Evolutionary conservation across 2,888 invertebrate species (phyloP).

Genomic region (Chelonus formosanus): DNA sequence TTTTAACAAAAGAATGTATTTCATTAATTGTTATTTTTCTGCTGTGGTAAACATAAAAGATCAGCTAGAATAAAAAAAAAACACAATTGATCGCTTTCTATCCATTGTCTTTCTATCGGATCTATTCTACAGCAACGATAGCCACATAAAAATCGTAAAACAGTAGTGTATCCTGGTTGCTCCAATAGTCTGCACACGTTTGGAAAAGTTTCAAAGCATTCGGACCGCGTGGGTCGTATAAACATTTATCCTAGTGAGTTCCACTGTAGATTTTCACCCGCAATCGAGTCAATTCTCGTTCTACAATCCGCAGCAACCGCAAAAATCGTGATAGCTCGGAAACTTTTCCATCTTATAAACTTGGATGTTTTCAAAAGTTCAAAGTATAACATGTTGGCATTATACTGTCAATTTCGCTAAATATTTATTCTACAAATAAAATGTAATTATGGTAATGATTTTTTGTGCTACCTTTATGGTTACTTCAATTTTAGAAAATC

Average conservation of each 20-base stretch:
- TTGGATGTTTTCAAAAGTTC: too few relatives aligned
- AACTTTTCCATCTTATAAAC: neutral
- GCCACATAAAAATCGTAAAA: slow-evolving; percentile 2
- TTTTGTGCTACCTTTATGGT: too few relatives aligned
- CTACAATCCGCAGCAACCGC: neutral
- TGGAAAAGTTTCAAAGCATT: slow-evolving; percentile 10
- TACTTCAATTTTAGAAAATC: too few relatives aligned
- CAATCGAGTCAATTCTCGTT: neutral
- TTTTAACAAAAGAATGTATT: too few relatives aligned
- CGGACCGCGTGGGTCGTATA: neutral
- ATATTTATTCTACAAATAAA: too few relatives aligned
- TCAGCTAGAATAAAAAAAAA: too few relatives aligned
- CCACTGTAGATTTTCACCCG: neutral
- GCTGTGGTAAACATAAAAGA: too few relatives aligned
- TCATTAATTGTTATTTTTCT: too few relatives aligned
- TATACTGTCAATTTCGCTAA: too few relatives aligned
- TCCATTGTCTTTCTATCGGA: slow-evolving; percentile 8
- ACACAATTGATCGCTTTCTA: neutral
- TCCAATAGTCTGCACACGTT: slow-evolving; percentile 6
- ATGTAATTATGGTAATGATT: too few relatives aligned
- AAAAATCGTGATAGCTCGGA: neutral
- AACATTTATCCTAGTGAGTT: slow-evolving; percentile 1
- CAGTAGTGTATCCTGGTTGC: neutral
- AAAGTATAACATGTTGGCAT: too few relatives aligned
- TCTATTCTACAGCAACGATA: neutral